Evolutionary conservation across 2,797 vertebrate species (phyloP).

Genomic region (Serranus cabrilla): DNA sequence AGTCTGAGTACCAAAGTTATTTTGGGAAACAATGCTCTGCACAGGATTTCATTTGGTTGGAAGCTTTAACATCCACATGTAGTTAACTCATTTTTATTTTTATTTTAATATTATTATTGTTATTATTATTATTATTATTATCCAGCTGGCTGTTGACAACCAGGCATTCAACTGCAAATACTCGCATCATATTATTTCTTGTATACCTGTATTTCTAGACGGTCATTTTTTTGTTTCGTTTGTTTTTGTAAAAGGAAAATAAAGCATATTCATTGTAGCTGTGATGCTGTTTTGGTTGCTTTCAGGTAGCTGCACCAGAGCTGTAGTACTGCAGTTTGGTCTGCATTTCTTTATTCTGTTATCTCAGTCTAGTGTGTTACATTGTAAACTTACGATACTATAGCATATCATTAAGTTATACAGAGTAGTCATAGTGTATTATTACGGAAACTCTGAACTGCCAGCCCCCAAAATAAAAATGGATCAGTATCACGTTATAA

Average conservation of each 20-base stretch:
- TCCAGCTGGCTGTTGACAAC: slow-evolving; percentile 93
- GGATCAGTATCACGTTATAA: too few species aligned
- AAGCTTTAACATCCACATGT: slow-evolving; percentile 93
- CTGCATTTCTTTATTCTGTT: too few species aligned
- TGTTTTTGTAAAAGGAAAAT: slow-evolving; percentile 93
- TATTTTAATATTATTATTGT: slow-evolving; percentile 23
- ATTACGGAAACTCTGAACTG: too few species aligned
- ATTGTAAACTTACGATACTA: too few species aligned
- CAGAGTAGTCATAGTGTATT: too few species aligned
- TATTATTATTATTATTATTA: slow-evolving; percentile 55
- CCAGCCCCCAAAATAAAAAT: too few species aligned
- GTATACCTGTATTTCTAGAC: slow-evolving; percentile 96
- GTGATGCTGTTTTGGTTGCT: slow-evolving; percentile 26
- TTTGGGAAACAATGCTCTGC: slow-evolving; percentile 42
- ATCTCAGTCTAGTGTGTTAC: too few species aligned
- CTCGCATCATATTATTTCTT: slow-evolving; percentile 87
- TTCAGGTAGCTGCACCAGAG: neutral
- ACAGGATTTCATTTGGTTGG: slow-evolving; percentile 88
- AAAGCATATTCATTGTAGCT: slow-evolving; percentile 97
- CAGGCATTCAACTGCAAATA: slow-evolving; percentile 91
- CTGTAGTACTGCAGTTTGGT: neutral
- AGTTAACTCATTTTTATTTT: slow-evolving; percentile 70
- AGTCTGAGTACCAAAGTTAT: slow-evolving; percentile 23
- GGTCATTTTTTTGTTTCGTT: slow-evolving; percentile 88
- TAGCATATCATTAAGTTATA: too few species aligned